Evolutionary conservation across 35 echinoderm and acorn worm species (phyloP), one percentile per base, ranked within the genome.

Genomic region (Apostichopus japonicus): DNA sequence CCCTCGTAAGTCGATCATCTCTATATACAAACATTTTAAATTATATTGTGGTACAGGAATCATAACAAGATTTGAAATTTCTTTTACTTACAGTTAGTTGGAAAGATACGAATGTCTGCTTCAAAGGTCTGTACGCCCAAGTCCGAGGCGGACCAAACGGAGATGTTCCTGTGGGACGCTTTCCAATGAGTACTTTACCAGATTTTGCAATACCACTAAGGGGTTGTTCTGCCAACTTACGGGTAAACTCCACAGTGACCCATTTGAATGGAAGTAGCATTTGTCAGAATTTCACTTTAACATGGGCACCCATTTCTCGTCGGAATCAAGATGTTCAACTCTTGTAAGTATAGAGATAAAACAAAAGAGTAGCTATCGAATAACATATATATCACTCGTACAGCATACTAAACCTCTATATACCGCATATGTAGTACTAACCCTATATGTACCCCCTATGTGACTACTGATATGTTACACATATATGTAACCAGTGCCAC

Each of bases 41-140:
- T 44, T 44, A 44, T 44, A 44, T 44, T 44, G 2, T 44, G 33
- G 33, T 44, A 44, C 33, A 44, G 33, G 33, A 44, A 44, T 44
- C 33, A 44, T 44, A 44, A 44, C 67, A 4, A 44, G 2, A 44
- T 44, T 79, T 79, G 5, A 44, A 16, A 14, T 83, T 55, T 55
- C 6, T 6, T 52, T 55, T 9, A 53, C 19, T 83, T 56, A 83
- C 79, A 83, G 79, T 83, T 5, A 54, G 8, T 54, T 17, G 9
- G 6, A 10, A 8, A 19, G 15, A 16, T 19, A 14, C 6, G 6
- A 9, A 10, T 83, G 54, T n/a, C 24, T 83, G 79, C 24, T 83
- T 83, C 54, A 83, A 17, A 54, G 79, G 79, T 83, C n/a, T 83
- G 5, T 83, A 54, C 54, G 79, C 79, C 3, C 79, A 83, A 54